Percentiles rank a stretch among this genome's conserved stretches.
Conservation (phyloP, 1,140 invertebrate species). For the Pachypeltis micranthus region DNA sequence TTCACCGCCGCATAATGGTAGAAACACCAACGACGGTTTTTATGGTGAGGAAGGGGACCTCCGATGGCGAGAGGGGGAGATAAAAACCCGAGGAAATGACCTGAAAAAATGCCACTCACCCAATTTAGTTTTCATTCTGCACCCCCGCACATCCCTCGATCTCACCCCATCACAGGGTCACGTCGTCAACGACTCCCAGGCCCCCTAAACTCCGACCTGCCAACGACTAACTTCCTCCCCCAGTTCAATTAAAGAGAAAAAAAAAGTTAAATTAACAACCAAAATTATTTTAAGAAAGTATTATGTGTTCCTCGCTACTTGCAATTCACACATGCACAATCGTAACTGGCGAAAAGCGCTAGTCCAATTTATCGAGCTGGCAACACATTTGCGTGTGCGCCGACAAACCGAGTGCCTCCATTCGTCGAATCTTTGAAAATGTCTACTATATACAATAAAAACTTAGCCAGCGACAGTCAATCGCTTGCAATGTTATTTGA, state of each 20-base stretch:
- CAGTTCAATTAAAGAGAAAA: constrained; percentile 9
- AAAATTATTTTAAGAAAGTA: too few relatives aligned
- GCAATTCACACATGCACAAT: too few relatives aligned
- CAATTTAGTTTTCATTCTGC: constrained; percentile 20
- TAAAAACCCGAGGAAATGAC: constrained; percentile 21
- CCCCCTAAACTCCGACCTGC: neutral
- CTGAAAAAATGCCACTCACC: constrained; percentile 22
- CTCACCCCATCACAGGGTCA: neutral
- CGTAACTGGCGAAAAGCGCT: too few relatives aligned
- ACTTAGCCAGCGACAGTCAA: too few relatives aligned
- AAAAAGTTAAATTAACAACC: neutral
- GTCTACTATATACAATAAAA: too few relatives aligned
- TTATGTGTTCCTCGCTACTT: too few relatives aligned
- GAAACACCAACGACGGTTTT: neutral
- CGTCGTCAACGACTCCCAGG: neutral
- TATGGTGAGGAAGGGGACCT: neutral
- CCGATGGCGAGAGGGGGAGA: constrained; percentile 5
- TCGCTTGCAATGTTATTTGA: too few relatives aligned
- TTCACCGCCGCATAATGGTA: constrained; percentile 1
- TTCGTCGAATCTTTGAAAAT: too few relatives aligned
- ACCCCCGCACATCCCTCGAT: neutral
- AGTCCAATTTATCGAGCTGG: too few relatives aligned
- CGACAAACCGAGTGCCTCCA: too few relatives aligned
- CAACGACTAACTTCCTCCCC: neutral
- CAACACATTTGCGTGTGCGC: too few relatives aligned